Evolutionary conservation across 2,797 vertebrate species (phyloP), one percentile per base, ranked within the genome.

Genomic region (Alosa sapidissima): DNA sequence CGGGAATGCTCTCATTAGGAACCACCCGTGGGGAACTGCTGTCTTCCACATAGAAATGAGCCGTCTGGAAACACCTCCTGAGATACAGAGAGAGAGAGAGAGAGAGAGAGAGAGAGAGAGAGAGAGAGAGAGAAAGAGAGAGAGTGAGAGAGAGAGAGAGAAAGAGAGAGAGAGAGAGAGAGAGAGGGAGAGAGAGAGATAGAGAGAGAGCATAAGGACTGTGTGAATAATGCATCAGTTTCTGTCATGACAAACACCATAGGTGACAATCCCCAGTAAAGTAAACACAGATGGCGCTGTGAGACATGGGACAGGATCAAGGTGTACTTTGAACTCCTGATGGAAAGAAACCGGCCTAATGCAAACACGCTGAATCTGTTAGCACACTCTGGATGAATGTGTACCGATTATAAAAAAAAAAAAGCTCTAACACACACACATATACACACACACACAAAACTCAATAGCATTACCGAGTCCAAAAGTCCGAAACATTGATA

Each of bases 41-140:
- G 93, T 99, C 98, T 84, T 99, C 98, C 91, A 98, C 97, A 68
- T 98, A 97, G 92, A 99, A 97, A 92, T 99, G 97, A 82, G 97
- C 97, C 13, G 97, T 97, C 91, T 99, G 98, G 90, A 99, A 99
- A 95, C 97, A 99, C 93, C 97, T 97, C 92, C 98, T 99, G 94
- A 87, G 84, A 78, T 88, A 88, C 75, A 83, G 89, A 88, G 84
- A 92, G 87, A 86, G 81, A 89, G 83, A 87, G 82, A 85, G 51
- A 88, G 6, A 41, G 24, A 21, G 60, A 52, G 65, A 24, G 11
- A 81, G 13, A 47, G 2, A 24, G 60, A 65, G 60, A 65, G n/a
- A 33, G n/a, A n/a, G n/a, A 83, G 48, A 81, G 52, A 41, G 82
- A 58, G 82, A 24, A 5, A 48, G 21, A 13, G 55, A 49, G 62